A percentile compares a stretch with the other conserved stretches of the same genome.
These are phyloP conservation scores for Dendrolimus kikuchii DNA, from an alignment of 1,140 invertebrate species.

Conservation along the genomic window DNA sequence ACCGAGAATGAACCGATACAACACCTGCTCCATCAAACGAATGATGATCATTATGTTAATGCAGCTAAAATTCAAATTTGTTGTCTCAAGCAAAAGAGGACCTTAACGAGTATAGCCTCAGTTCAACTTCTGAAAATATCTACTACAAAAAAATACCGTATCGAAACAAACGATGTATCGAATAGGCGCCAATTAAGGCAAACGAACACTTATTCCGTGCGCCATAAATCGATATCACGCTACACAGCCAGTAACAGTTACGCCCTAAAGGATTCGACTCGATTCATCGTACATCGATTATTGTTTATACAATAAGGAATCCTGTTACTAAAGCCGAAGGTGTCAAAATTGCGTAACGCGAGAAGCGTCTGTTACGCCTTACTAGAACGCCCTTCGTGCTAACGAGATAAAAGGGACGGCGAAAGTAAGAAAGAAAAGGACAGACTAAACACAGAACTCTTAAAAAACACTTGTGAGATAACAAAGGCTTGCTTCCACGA, in stretches of 20 bases:
- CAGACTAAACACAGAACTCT: constrained; percentile 59
- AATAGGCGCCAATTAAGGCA: constrained; percentile 58
- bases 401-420: constrained; percentile 55
- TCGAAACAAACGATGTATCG: constrained; percentile 48
- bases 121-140: constrained; percentile 26
- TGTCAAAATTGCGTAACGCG: constrained; percentile 65
- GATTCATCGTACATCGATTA: constrained; percentile 32
- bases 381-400: constrained; percentile 49
- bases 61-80: constrained; percentile 40
- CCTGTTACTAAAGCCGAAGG: constrained; percentile 65
- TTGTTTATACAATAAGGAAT: constrained; percentile 46
- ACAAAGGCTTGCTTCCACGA: constrained; percentile 69
- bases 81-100: constrained; percentile 33
- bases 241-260: constrained; percentile 45
- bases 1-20: constrained; percentile 64
- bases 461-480: constrained; percentile 71
- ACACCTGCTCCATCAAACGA: constrained; percentile 66
- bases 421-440: constrained; percentile 30
- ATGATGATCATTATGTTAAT: constrained; percentile 64
- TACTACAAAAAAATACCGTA: constrained; percentile 41
- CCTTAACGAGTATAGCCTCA: constrained; percentile 28
- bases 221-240: constrained; percentile 59
- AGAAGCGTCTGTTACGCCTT: constrained; percentile 64
- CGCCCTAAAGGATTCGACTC: constrained; percentile 48
- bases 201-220: constrained; percentile 61